These are phyloP conservation scores for Cynaeus angustus DNA, from an alignment of 2,888 invertebrate genomes.

Conservation along the genomic window DNA sequence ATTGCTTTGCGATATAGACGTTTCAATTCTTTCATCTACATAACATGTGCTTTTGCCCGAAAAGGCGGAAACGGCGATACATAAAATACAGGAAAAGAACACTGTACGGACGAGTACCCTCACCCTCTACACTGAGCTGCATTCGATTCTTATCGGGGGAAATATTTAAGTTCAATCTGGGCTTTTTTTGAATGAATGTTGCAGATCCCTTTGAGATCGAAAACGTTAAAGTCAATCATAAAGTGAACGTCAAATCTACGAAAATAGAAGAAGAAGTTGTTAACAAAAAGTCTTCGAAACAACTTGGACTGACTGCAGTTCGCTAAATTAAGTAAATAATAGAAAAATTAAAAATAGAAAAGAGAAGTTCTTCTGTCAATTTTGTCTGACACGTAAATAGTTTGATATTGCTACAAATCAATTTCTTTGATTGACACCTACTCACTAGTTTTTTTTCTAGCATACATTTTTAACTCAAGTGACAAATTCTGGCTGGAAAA, in stretches of 20 bases:
- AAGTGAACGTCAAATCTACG: neutral
- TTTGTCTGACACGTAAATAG: no score
- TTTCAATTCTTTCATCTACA: conserved; percentile 50
- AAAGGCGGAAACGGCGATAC: conserved; percentile 1
- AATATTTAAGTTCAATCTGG: conserved; percentile 3
- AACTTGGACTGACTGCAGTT: no score
- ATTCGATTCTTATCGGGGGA: conserved; percentile 16
- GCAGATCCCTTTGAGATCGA: neutral
- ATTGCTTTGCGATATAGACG: conserved; percentile 52
- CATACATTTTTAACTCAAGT: no score
- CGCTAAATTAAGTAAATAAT: no score
- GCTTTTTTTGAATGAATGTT: neutral
- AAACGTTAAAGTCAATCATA: neutral
- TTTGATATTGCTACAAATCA: no score
- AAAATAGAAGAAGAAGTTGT: no score
- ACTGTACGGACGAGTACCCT: conserved; percentile 9
- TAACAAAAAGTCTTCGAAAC: no score
- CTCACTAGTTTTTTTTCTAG: no score
- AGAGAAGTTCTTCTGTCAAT: no score
- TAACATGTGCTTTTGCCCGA: conserved; percentile 41
- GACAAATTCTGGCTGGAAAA: no score
- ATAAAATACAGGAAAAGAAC: conserved; percentile 24
- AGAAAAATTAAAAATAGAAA: no score
- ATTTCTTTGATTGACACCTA: no score
- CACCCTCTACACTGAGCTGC: neutral